A percentile compares a stretch with the other conserved stretches of the same genome.
These are phyloP conservation scores for Helicoverpa zea DNA, from an alignment of 1,140 invertebrate species.

Conservation along the genomic window DNA sequence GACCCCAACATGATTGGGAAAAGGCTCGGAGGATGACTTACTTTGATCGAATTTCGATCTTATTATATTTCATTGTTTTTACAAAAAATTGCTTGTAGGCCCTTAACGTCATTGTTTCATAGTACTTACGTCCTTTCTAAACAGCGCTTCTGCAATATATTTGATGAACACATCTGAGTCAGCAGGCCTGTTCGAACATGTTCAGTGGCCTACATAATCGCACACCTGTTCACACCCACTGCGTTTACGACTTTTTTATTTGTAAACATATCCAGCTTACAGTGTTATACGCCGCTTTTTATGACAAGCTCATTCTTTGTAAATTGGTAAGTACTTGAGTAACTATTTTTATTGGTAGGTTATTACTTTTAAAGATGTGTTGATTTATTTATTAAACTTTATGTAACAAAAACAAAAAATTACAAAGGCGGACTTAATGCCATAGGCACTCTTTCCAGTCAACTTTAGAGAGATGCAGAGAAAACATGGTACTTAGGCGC, in stretches of 20 bases:
- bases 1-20: too few relatives aligned
- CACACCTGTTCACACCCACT: constrained; percentile 20
- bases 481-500: too few relatives aligned
- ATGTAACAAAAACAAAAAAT: too few relatives aligned
- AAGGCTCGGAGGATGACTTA: too few relatives aligned
- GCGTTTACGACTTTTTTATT: constrained; percentile 17
- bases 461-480: too few relatives aligned
- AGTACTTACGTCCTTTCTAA: neutral
- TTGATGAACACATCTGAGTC: neutral
- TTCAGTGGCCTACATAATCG: constrained; percentile 24
- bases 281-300: neutral
- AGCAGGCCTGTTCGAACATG: constrained; percentile 12
- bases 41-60: too few relatives aligned
- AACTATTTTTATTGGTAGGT: neutral
- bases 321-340: neutral
- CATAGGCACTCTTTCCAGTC: too few relatives aligned
- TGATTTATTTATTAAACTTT: too few relatives aligned
- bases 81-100: too few relatives aligned
- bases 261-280: constrained; percentile 11
- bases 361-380: neutral
- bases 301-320: neutral
- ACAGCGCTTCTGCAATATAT: neutral
- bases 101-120: too few relatives aligned
- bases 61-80: too few relatives aligned
- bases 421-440: too few relatives aligned